phyloP scores from a whole-genome alignment of 2,888 invertebrate genomes.

The Noctuana brunneofusca region DNA sequence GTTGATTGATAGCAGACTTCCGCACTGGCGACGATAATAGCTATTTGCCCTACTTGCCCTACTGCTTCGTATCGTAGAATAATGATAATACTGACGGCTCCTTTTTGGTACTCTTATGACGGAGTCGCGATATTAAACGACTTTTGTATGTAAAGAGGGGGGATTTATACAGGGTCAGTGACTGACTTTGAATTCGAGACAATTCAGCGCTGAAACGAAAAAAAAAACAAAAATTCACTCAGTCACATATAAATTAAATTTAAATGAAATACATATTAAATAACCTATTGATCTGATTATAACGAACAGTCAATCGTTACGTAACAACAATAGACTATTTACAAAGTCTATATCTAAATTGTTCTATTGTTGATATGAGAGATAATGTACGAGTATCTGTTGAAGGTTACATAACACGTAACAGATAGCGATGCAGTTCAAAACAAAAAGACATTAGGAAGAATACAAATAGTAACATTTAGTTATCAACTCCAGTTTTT shows the following conservation, averaged over 20 bases:
- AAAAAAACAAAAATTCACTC: no score
- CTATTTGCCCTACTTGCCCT: constrained; percentile 59
- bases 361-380: neutral
- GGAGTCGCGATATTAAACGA: neutral
- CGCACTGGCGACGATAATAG: constrained; percentile 56
- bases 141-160: no score
- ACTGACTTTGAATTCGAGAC: no score
- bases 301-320: neutral
- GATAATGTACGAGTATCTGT: no score
- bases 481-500: no score
- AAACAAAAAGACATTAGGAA: neutral
- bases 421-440: neutral
- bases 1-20: constrained; percentile 77
- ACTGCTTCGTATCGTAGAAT: constrained; percentile 23
- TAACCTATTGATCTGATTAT: neutral
- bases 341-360: neutral
- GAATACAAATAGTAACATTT: no score
- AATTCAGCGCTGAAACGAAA: no score
- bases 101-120: neutral
- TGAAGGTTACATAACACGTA: no score
- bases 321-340: neutral
- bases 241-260: neutral
- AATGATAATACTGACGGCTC: constrained; percentile 20
- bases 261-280: neutral
- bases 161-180: no score